Evolutionary conservation across 2,888 invertebrate genomes (phyloP), one percentile per base, ranked within the genome.

Genomic region (Oscheius myriophilus): DNA sequence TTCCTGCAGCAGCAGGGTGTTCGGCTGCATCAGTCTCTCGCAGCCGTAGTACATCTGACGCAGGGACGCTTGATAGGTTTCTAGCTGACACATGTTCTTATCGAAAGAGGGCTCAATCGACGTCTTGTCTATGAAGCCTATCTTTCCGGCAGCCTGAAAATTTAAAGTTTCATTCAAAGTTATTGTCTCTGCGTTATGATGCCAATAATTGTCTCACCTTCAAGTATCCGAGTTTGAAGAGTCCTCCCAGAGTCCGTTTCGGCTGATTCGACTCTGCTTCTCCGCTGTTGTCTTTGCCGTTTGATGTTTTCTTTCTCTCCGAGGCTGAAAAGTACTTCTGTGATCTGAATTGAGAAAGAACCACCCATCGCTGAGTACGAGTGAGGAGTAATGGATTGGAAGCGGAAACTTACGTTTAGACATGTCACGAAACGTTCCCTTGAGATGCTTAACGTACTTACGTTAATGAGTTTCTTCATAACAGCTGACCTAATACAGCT

Each of bases 11-110:
- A 58, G 23, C 18, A 23, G 43, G 2, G 43, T n/a, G 23, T 58
- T 58, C 58, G 58, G 43, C 23, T 58, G 58, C 12, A 58, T 7
- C 21, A 58, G 9, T 14, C 43, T 21, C 23, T 23, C 42, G 23
- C 43, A 58, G 23, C 58, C 43, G 21, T 42, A 43, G 58, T 43
- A 58, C 43, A 58, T 23, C 45, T 58, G 9, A 21, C 43, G 0
- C 62, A 72, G 1, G 53, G 65, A 51, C 66, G 67, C 53, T 55
- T 72, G 63, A 68, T 54, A 39, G 33, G 9, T 46, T 61, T 61
- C 33, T 3, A 33, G 33, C 33, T 33, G 33, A 33, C 33, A 33
- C 33, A 54, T 54, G 39, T 54, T 54, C 39, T n/a, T 54, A 11
- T 54, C 53, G 39, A 54, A 54, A 16, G 23, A 26, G 12, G 53